A percentile compares a stretch with the other conserved stretches of the same genome.
Evolutionary conservation across 2,888 invertebrate genomes (phyloP).

Genomic region (Leptinotarsa haldemani): DNA sequence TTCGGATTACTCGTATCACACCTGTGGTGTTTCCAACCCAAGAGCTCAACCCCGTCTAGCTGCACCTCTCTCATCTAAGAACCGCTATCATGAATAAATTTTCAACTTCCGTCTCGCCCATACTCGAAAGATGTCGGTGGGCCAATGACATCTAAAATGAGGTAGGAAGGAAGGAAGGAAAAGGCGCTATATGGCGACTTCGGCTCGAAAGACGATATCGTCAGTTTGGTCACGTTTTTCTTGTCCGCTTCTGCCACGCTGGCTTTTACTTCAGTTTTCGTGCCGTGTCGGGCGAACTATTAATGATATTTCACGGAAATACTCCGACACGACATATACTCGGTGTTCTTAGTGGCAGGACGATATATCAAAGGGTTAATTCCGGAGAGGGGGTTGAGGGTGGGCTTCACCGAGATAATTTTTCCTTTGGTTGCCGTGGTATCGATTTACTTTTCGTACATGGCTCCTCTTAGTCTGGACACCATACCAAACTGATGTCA

Average conservation of each 20-base stretch:
- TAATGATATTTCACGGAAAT: conserved; percentile 30
- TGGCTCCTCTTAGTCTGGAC: too few species aligned
- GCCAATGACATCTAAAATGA: conserved; percentile 29
- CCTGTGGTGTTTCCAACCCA: background rate
- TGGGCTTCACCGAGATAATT: background rate
- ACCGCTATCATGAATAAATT: conserved; percentile 21
- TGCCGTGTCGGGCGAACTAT: conserved; percentile 37
- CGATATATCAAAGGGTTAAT: conserved; percentile 14
- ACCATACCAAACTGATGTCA: too few species aligned
- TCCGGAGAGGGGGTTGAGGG: background rate
- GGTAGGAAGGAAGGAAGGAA: conserved; percentile 23
- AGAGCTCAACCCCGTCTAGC: background rate
- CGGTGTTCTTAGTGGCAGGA: conserved; percentile 13
- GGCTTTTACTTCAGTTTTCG: conserved; percentile 39
- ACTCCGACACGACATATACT: conserved; percentile 14
- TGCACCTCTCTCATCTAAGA: conserved; percentile 16
- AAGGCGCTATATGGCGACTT: conserved; percentile 14
- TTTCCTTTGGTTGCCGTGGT: background rate
- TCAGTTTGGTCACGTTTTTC: conserved; percentile 46
- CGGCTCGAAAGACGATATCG: conserved; percentile 25
- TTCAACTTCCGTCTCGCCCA: conserved; percentile 29
- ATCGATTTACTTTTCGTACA: background rate
- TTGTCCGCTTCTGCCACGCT: conserved; percentile 33
- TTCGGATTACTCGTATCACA: too few species aligned
- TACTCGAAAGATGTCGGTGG: conserved; percentile 23